These are phyloP conservation scores for Copidosoma aretas DNA, from an alignment of 2,888 invertebrate species.

Conservation along the genomic window DNA sequence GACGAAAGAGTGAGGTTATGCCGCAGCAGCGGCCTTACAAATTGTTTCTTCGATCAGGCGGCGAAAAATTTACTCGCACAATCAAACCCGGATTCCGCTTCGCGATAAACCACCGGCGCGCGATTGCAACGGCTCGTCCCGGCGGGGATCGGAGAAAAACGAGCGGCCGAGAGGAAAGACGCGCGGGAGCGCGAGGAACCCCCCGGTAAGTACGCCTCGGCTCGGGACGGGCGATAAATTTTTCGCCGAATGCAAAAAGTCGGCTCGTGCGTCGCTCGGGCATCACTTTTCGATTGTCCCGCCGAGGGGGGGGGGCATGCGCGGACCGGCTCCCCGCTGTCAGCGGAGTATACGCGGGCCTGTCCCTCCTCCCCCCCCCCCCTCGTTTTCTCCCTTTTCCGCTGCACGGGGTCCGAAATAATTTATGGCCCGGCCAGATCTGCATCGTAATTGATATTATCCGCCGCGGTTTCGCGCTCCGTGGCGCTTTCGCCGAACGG, in stretches of 20 bases:
- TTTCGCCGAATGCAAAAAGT: conserved; percentile 23
- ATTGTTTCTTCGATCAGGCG: conserved; percentile 7
- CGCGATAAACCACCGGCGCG: conserved; percentile 18
- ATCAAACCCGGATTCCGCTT: conserved; percentile 23
- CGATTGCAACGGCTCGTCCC: conserved; percentile 22
- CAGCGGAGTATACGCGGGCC: conserved; percentile 7
- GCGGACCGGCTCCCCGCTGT: conserved; percentile 38
- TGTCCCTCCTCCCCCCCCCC: conserved; percentile 1
- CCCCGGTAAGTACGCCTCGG: conserved; percentile 12
- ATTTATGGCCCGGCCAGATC: conserved; percentile 47
- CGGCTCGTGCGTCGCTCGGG: conserved; percentile 36
- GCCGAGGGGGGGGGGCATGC: neutral
- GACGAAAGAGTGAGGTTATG: too few relatives aligned
- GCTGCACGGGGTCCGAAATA: conserved; percentile 46
- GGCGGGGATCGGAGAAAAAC: conserved; percentile 12
- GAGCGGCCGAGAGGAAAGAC: neutral
- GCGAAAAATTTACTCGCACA: conserved; percentile 27
- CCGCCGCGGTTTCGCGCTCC: conserved; percentile 42
- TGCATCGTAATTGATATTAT: conserved; percentile 53
- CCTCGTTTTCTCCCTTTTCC: conserved; percentile 1
- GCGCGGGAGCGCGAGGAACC: neutral
- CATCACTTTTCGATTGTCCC: conserved; percentile 39
- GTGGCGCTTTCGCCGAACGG: neutral
- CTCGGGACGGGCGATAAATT: conserved; percentile 37
- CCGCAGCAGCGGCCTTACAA: conserved; percentile 9